A percentile compares a stretch with the other conserved stretches of the same genome.
phyloP scores from a whole-genome alignment of 1,140 invertebrate genomes.

The Stratiolaelaps scimitus region DNA sequence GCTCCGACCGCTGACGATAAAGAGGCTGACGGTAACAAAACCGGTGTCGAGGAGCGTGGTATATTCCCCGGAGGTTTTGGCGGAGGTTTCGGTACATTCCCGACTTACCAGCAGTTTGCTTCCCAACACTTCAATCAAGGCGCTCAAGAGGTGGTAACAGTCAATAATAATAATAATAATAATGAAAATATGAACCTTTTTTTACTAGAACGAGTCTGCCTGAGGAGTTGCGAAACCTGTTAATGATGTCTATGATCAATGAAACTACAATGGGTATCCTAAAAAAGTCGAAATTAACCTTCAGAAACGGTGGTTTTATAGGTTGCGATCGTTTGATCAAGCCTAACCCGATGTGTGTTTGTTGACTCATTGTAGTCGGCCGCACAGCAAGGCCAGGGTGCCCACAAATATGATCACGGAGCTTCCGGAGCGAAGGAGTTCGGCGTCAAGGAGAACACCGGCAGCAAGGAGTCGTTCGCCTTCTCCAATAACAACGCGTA shows the following conservation, averaged over 20 bases:
- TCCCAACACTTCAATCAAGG: slow-evolving; percentile 24
- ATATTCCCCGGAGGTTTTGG: slow-evolving; percentile 19
- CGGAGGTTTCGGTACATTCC: slow-evolving; percentile 5
- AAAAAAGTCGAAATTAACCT: background rate
- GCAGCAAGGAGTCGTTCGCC: slow-evolving; percentile 15
- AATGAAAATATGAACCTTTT: too few relatives aligned
- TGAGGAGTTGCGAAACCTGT: too few relatives aligned
- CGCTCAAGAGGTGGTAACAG: background rate
- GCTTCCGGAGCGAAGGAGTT: slow-evolving; percentile 4
- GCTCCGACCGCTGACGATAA: background rate
- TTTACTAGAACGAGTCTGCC: too few relatives aligned
- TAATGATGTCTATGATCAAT: too few relatives aligned
- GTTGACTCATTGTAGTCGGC: background rate
- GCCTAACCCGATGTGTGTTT: background rate
- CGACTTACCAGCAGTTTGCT: slow-evolving; percentile 12
- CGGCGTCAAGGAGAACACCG: background rate
- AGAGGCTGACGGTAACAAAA: background rate
- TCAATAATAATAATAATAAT: too few relatives aligned
- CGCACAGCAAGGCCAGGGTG: slow-evolving; percentile 8
- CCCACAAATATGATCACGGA: slow-evolving; percentile 18
- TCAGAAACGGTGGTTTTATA: too few relatives aligned
- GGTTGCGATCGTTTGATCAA: too few relatives aligned
- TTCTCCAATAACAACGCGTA: slow-evolving; percentile 10
- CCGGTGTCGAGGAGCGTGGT: slow-evolving; percentile 9
- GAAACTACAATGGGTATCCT: too few relatives aligned